phyloP scores from a whole-genome alignment of 2,113 vertebrate species.

The Callionymus lyra region DNA sequence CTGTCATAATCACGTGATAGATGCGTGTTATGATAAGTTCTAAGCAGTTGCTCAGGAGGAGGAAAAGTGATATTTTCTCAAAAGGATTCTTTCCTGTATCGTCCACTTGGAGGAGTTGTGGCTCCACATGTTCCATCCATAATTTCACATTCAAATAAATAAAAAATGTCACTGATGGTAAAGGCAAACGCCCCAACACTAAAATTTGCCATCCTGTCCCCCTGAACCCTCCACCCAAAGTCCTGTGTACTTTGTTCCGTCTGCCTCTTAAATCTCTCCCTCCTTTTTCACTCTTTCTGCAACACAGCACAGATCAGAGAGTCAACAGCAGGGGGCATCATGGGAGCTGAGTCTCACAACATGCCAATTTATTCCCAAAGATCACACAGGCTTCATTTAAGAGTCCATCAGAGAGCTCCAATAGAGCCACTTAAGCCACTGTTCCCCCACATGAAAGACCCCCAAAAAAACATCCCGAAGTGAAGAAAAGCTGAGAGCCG shows the following conservation, averaged over 20 bases:
- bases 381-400: conserved; percentile 43
- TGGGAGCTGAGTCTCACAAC: conserved; percentile 13
- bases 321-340: conserved; percentile 35
- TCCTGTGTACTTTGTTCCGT: conserved; percentile 9
- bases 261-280: background rate
- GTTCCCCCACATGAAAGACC: conserved; percentile 52
- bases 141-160: background rate
- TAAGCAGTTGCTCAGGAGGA: too few relatives aligned
- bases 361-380: conserved; percentile 43
- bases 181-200: conserved; percentile 40
- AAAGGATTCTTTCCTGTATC: background rate
- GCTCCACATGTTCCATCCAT: conserved; percentile 6
- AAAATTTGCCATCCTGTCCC: conserved; percentile 29
- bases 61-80: background rate
- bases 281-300: background rate
- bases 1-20: too few relatives aligned
- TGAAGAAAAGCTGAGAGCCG: conserved; percentile 25
- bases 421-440: conserved; percentile 58
- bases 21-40: too few relatives aligned
- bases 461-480: conserved; percentile 43
- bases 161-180: conserved; percentile 28
- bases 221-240: conserved; percentile 15
- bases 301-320: background rate
- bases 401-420: conserved; percentile 49
- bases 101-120: conserved; percentile 50